Conservation (phyloP, 2,113 vertebrate species). For the Tricholaema leucomelas region DNA sequence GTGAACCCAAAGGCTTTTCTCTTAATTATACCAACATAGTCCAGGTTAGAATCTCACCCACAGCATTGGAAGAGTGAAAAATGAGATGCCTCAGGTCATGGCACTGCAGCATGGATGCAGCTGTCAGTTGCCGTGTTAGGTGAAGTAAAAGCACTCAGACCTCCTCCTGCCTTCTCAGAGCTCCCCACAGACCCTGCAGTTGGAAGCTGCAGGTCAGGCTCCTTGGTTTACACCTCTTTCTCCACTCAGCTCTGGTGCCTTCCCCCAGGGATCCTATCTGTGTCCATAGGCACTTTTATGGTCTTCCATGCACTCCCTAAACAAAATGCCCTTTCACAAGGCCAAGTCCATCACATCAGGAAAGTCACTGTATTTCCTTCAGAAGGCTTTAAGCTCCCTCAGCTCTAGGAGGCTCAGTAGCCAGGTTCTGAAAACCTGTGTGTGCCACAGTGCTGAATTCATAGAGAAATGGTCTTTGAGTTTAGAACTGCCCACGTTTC, state of each 20-base stretch:
- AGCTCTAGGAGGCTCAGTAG: constrained; percentile 24
- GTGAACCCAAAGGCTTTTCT: neutral
- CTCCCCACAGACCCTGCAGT: neutral
- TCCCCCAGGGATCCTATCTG: neutral
- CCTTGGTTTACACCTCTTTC: constrained; percentile 28
- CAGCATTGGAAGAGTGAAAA: neutral
- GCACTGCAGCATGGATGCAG: neutral
- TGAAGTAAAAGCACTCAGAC: neutral
- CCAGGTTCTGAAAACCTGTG: constrained; percentile 24
- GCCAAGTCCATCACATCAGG: constrained; percentile 33
- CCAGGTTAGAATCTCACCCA: neutral
- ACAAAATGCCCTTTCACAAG: constrained; percentile 63
- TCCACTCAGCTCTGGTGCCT: constrained; percentile 14
- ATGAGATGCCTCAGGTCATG: neutral
- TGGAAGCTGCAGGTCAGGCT: constrained; percentile 23
- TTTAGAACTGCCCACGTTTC: neutral
- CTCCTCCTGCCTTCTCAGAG: constrained; percentile 17
- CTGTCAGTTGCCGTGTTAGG: neutral
- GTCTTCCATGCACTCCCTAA: constrained; percentile 28
- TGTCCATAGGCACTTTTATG: constrained; percentile 45
- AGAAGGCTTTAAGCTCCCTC: neutral
- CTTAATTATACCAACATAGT: fast-evolving
- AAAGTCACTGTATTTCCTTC: constrained; percentile 61
- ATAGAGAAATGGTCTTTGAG: constrained; percentile 57
- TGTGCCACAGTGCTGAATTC: constrained; percentile 36